phyloP scores from a whole-genome alignment of 2,113 vertebrate genomes.

The Silurus asotus region DNA sequence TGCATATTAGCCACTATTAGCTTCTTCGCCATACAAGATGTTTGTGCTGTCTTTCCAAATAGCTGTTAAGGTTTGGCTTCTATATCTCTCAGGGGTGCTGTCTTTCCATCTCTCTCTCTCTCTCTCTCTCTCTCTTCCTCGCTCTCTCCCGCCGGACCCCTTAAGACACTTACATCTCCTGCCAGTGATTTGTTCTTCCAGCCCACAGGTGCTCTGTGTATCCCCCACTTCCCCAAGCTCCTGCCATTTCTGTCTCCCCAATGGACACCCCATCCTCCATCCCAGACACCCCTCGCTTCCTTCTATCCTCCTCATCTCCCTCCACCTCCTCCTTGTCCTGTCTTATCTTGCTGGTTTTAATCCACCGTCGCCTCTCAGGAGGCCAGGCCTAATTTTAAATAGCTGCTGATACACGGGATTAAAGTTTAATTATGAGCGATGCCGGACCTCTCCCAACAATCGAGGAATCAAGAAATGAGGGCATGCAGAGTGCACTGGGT shows the following conservation, averaged over 20 bases:
- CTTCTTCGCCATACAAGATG: conserved; percentile 14
- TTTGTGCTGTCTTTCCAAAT: conserved; percentile 15
- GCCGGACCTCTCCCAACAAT: conserved; percentile 22
- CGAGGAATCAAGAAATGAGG: conserved; percentile 6
- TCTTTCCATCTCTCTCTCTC: conserved; percentile 58
- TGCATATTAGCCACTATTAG: background rate
- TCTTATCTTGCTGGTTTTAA: conserved; percentile 54
- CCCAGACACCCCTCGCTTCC: conserved; percentile 46
- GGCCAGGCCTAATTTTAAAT: conserved; percentile 59
- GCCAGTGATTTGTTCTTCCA: conserved; percentile 62
- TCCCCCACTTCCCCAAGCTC: background rate
- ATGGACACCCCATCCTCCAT: conserved; percentile 40
- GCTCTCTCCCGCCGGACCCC: background rate
- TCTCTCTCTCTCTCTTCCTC: background rate
- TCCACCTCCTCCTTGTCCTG: conserved; percentile 45
- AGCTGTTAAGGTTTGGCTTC: conserved; percentile 19
- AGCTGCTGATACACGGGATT: conserved; percentile 53
- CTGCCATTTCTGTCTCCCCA: conserved; percentile 14
- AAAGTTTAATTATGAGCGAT: conserved; percentile 62
- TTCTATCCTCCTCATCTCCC: conserved; percentile 48
- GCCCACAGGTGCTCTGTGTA: conserved; percentile 61
- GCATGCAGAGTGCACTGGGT: conserved; percentile 8
- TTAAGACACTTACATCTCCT: conserved; percentile 46
- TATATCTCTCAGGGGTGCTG: background rate
- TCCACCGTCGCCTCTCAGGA: conserved; percentile 55